Conservation (phyloP, 92 coral and sea anemone species). For the Palythoa grandis region DNA sequence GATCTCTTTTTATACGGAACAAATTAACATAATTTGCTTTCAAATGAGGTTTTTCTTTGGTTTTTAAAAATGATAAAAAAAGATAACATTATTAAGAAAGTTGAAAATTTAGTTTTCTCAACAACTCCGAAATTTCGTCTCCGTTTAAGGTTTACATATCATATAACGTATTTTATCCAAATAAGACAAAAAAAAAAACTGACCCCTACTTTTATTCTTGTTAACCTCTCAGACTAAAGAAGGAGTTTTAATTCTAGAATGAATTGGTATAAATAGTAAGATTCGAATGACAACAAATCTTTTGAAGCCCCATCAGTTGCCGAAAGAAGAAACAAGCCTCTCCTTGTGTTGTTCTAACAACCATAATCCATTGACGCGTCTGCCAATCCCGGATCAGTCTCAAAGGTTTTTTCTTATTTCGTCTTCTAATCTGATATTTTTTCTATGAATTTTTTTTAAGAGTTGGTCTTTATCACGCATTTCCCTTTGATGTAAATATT, state of each 20-base stretch:
- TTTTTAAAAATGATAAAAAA: neutral
- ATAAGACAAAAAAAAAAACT: neutral
- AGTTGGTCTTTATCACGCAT: constrained; percentile 11
- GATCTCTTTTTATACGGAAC: too few relatives aligned
- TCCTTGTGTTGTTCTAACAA: neutral
- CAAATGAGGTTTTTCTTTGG: too few relatives aligned
- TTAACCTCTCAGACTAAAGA: too few relatives aligned
- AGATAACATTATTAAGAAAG: constrained; percentile 8
- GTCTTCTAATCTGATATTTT: constrained; percentile 33
- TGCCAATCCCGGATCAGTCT: constrained; percentile 38
- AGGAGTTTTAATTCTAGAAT: neutral
- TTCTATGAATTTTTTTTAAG: neutral
- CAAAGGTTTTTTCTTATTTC: constrained; percentile 24
- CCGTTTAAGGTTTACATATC: constrained; percentile 5
- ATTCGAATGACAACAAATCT: neutral
- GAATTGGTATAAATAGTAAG: neutral
- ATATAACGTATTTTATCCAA: neutral
- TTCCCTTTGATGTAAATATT: neutral
- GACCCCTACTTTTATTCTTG: too few relatives aligned
- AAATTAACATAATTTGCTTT: too few relatives aligned
- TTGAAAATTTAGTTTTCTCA: neutral
- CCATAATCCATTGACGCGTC: constrained; percentile 29
- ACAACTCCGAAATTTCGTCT: neutral
- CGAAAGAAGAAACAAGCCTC: neutral
- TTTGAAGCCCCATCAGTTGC: neutral